Conservation (phyloP, 2,888 invertebrate genomes). For the Halictus quadricinctus region DNA sequence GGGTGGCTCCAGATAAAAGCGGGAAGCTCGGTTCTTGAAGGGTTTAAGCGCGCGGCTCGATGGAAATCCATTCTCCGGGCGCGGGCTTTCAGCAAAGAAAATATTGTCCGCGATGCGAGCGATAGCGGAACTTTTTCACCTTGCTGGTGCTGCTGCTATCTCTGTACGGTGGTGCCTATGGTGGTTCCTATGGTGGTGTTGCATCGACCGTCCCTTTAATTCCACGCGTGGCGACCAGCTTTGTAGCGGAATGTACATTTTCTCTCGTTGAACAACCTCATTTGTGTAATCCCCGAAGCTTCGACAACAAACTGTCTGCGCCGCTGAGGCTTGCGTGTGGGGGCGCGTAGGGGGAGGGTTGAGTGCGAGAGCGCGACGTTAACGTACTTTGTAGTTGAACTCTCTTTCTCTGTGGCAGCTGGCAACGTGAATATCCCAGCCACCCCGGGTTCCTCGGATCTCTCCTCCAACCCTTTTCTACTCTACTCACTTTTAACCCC, state of each 20-base stretch:
- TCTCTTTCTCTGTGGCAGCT: conserved; percentile 29
- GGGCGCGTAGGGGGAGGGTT: conserved; percentile 13
- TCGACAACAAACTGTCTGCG: conserved; percentile 76
- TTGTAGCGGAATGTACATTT: conserved; percentile 71
- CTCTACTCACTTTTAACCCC: conserved; percentile 20
- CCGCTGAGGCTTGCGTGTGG: conserved; percentile 55
- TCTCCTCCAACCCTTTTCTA: conserved; percentile 22
- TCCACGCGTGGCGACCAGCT: conserved; percentile 65
- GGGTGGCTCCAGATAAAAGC: conserved; percentile 58
- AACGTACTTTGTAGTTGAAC: conserved; percentile 73
- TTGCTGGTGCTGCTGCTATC: conserved; percentile 5
- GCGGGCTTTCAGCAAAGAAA: conserved; percentile 70
- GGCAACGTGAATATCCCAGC: neutral
- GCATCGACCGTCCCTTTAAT: conserved; percentile 59
- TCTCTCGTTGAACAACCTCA: conserved; percentile 76
- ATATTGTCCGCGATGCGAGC: conserved; percentile 65
- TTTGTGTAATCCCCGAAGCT: conserved; percentile 77
- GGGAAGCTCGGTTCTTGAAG: conserved; percentile 60
- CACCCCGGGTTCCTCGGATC: neutral
- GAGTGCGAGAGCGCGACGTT: conserved; percentile 69
- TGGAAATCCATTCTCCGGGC: conserved; percentile 66
- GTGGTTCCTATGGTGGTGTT: neutral
- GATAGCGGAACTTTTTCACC: conserved; percentile 66
- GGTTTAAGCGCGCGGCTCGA: conserved; percentile 65
- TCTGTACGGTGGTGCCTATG: neutral